Evolutionary conservation across 2,888 invertebrate genomes (phyloP).

Genomic region (Augochlorella aurata): DNA sequence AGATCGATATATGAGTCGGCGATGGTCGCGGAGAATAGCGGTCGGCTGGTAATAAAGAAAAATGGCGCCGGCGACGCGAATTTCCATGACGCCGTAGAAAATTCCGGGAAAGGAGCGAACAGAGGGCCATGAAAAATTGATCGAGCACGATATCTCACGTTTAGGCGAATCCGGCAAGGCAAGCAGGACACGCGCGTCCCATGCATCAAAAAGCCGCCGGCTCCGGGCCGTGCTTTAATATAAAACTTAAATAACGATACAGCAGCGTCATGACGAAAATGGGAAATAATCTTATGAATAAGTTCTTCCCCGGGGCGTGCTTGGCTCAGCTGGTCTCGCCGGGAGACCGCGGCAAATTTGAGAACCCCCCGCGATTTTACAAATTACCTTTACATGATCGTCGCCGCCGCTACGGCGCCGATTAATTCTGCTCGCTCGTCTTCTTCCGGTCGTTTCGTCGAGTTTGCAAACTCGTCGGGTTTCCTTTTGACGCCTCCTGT

Average conservation of each 20-base stretch:
- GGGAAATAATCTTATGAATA: slow-evolving; percentile 80
- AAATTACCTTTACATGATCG: slow-evolving; percentile 50
- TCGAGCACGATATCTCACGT: slow-evolving; percentile 80
- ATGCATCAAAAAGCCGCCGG: slow-evolving; percentile 78
- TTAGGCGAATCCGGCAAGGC: slow-evolving; percentile 76
- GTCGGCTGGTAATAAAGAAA: slow-evolving; percentile 36
- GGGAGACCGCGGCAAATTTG: slow-evolving; percentile 46
- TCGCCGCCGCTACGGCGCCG: slow-evolving; percentile 24
- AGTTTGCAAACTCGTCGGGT: slow-evolving; percentile 24
- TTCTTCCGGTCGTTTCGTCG: slow-evolving; percentile 26
- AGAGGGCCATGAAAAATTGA: slow-evolving; percentile 79
- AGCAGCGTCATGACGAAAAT: slow-evolving; percentile 78
- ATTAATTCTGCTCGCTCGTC: slow-evolving; percentile 36
- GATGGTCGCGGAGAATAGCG: not conserved
- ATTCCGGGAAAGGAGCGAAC: slow-evolving; percentile 41
- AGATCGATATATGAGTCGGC: not conserved
- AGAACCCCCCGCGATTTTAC: slow-evolving; percentile 49
- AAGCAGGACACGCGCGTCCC: slow-evolving; percentile 80
- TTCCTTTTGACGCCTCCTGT: not conserved
- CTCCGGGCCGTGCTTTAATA: slow-evolving; percentile 77
- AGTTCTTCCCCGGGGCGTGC: slow-evolving; percentile 66
- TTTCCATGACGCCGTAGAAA: slow-evolving; percentile 40
- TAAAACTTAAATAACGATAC: slow-evolving; percentile 82
- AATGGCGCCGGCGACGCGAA: slow-evolving; percentile 38
- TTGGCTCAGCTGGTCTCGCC: slow-evolving; percentile 35